These are phyloP conservation scores for Sepiola atlantica DNA, from an alignment of 2,888 invertebrate genomes.

Conservation along the genomic window DNA sequence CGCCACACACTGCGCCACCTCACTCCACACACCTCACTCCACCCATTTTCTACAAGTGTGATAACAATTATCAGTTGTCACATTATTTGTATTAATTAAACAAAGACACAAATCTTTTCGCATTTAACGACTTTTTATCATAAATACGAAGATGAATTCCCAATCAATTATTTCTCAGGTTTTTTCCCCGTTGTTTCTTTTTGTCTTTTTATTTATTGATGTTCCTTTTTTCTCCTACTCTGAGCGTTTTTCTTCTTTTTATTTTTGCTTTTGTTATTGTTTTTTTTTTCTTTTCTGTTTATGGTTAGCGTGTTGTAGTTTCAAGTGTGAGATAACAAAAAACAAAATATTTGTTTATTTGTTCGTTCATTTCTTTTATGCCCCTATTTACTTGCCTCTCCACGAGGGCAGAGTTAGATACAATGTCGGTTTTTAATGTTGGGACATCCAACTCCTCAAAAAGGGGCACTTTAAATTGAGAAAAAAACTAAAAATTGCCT, in stretches of 20 bases:
- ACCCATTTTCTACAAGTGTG: not conserved
- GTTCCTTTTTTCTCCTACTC: not conserved
- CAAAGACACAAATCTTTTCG: not conserved
- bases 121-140: not conserved
- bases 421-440: too few species aligned
- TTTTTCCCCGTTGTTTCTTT: not conserved
- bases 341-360: not conserved
- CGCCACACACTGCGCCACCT: not conserved
- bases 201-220: not conserved
- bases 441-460: too few species aligned
- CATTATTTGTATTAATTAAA: conserved; percentile 13
- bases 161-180: not conserved
- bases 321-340: not conserved
- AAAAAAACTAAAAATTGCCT: too few species aligned
- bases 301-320: not conserved
- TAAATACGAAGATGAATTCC: conserved; percentile 12
- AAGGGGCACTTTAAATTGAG: too few species aligned
- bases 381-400: too few species aligned
- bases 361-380: not conserved
- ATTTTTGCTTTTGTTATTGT: not conserved
- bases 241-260: not conserved
- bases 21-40: not conserved
- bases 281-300: not conserved
- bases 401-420: too few species aligned
- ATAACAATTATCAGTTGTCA: conserved; percentile 32